Evolutionary conservation across 2,888 invertebrate genomes (phyloP).

Genomic region (Caenorhabditis doughertyi): DNA sequence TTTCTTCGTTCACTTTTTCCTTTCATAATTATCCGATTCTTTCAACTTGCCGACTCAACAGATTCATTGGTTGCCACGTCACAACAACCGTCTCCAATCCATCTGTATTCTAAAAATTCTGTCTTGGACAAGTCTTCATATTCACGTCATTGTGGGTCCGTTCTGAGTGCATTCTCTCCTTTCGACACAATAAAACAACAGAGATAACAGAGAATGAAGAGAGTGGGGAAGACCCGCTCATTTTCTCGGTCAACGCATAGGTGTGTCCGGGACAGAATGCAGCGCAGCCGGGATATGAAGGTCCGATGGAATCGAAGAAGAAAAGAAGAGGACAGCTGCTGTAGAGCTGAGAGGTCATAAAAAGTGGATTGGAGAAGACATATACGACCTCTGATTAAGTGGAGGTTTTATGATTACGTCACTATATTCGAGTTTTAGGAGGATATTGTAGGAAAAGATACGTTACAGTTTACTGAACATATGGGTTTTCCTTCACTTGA

Average conservation of each 20-base stretch:
- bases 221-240: conserved; percentile 21
- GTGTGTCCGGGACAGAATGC: conserved; percentile 48
- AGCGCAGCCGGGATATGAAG: conserved; percentile 33
- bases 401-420: conserved; percentile 1
- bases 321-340: conserved; percentile 23
- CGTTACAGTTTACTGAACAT: too few species aligned
- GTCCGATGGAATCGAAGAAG: conserved; percentile 18
- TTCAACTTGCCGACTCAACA: background rate
- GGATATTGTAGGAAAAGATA: too few species aligned
- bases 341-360: background rate
- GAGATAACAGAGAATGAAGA: conserved; percentile 17
- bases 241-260: conserved; percentile 37
- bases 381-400: conserved; percentile 7
- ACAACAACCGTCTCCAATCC: background rate
- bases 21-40: background rate
- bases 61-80: background rate
- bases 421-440: background rate
- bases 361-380: conserved; percentile 27
- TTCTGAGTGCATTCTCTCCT: conserved; percentile 14
- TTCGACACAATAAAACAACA: conserved; percentile 28
- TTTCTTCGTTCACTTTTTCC: background rate
- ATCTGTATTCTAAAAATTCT: conserved; percentile 1
- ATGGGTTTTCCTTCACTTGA: too few species aligned
- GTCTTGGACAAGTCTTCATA: conserved; percentile 7
- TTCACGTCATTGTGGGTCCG: conserved; percentile 49